phyloP scores from a whole-genome alignment of 2,113 vertebrate genomes.

The Procavia capensis region DNA sequence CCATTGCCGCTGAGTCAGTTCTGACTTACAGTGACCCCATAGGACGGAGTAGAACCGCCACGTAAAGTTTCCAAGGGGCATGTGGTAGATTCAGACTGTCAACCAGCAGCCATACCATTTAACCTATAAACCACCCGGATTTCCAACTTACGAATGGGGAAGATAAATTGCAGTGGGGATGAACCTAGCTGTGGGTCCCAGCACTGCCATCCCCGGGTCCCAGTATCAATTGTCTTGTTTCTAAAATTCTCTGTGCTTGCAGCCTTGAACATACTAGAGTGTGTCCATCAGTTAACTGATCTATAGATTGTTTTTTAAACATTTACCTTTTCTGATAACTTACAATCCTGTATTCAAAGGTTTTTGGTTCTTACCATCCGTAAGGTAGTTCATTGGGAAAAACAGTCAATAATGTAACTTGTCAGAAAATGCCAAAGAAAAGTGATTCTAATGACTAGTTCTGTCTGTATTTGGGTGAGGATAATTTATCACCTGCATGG shows the following conservation, averaged over 20 bases:
- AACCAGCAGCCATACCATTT: too few relatives aligned
- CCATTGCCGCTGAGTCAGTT: too few relatives aligned
- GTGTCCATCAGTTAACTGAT: background rate
- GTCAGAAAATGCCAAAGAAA: background rate
- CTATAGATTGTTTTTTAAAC: background rate
- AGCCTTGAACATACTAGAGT: background rate
- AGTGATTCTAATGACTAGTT: background rate
- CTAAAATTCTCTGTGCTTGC: background rate
- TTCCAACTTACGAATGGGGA: too few relatives aligned
- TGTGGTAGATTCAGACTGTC: too few relatives aligned
- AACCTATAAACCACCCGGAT: too few relatives aligned
- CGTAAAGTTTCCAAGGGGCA: too few relatives aligned
- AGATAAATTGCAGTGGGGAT: background rate
- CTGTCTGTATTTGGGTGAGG: background rate
- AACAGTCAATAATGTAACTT: background rate
- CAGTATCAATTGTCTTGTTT: background rate
- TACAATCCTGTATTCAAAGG: background rate
- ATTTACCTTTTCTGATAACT: background rate
- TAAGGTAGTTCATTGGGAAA: background rate
- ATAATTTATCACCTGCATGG: background rate
- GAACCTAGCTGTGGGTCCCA: background rate
- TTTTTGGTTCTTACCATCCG: constrained; percentile 25
- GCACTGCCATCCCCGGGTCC: background rate
- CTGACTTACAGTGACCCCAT: too few relatives aligned
- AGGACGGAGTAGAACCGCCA: too few relatives aligned